These are phyloP conservation scores for Cryptoprocta ferox DNA, from an alignment of 2,797 vertebrate genomes.

Conservation along the genomic window DNA sequence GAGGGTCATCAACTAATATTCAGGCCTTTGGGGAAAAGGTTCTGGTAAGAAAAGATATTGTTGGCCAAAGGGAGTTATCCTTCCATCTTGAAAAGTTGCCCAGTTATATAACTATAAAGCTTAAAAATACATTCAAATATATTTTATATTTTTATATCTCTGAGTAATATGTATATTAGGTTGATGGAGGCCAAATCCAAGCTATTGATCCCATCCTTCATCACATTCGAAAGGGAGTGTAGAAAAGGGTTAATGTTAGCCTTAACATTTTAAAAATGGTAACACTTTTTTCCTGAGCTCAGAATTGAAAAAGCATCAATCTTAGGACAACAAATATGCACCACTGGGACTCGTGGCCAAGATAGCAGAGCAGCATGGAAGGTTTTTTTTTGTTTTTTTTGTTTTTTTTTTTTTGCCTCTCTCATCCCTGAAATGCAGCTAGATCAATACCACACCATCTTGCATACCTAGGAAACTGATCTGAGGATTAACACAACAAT, in stretches of 20 bases:
- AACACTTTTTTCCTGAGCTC: background rate
- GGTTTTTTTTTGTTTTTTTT: too few relatives aligned
- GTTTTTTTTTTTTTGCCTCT: too few relatives aligned
- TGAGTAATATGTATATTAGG: background rate
- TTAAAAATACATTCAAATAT: background rate
- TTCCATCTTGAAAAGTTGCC: background rate
- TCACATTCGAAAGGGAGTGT: background rate
- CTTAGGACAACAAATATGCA: background rate
- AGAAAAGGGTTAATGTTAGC: background rate
- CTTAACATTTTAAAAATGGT: background rate
- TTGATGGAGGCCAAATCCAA: background rate
- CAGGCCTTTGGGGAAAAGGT: background rate
- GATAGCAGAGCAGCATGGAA: too few relatives aligned
- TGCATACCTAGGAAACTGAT: too few relatives aligned
- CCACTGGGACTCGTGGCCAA: too few relatives aligned
- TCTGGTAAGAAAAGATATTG: background rate
- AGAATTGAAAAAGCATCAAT: background rate
- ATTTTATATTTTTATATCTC: background rate
- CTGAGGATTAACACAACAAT: too few relatives aligned
- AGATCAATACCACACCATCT: too few relatives aligned
- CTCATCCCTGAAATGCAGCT: too few relatives aligned
- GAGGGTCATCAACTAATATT: background rate
- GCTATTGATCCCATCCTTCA: background rate
- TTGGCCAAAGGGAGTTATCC: background rate
- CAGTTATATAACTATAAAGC: background rate